Evolutionary conservation across 2,113 vertebrate genomes (phyloP).

Genomic region (Pavo muticus): DNA sequence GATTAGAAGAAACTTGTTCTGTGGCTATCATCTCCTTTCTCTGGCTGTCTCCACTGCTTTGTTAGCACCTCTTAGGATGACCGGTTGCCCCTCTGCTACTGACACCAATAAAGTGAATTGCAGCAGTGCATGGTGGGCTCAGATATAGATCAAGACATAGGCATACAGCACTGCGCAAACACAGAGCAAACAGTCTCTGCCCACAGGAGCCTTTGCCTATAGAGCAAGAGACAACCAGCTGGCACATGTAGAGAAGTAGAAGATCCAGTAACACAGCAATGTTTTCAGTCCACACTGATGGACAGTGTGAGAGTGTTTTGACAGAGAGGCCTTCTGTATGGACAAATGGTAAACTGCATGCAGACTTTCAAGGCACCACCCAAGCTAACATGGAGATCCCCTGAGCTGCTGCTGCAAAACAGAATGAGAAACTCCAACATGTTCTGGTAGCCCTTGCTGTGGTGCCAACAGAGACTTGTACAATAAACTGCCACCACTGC

Average conservation of each 20-base stretch:
- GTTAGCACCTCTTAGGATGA: fast-evolving
- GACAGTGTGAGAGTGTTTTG: background rate
- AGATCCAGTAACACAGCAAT: background rate
- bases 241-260: background rate
- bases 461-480: background rate
- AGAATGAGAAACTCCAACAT: background rate
- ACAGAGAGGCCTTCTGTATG: background rate
- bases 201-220: background rate
- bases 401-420: background rate
- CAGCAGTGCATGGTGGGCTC: background rate
- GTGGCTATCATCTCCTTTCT: background rate
- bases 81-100: background rate
- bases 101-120: background rate
- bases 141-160: background rate
- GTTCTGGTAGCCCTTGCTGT: background rate
- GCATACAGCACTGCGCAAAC: background rate
- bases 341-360: fast-evolving
- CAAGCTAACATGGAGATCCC: too few relatives aligned
- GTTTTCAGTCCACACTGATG: background rate
- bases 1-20: background rate
- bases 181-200: background rate
- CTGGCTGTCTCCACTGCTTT: background rate
- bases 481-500: background rate
- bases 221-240: background rate
- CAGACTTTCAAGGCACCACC: background rate